Evolutionary conservation across 2,113 vertebrate species (phyloP).

Genomic region (Cyprinus carpio): DNA sequence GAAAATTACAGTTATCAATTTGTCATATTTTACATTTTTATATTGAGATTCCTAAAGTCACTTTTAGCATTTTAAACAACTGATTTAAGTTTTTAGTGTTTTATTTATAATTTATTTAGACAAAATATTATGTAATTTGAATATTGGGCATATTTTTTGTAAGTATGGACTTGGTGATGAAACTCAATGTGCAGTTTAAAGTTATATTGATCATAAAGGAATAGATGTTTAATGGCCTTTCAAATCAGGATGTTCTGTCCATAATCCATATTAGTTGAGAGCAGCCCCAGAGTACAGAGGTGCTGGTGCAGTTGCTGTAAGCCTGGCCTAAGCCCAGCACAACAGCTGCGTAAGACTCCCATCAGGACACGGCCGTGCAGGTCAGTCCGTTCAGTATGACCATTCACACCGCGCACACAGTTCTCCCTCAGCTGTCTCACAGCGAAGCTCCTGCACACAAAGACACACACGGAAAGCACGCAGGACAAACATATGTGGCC

Average conservation of each 20-base stretch:
- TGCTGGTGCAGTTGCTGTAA: slow-evolving; percentile 48
- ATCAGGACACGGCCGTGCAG: slow-evolving; percentile 21
- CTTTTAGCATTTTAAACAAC: too few relatives aligned
- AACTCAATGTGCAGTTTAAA: background rate
- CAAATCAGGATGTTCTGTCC: background rate
- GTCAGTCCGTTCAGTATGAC: slow-evolving; percentile 37
- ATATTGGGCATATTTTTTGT: background rate
- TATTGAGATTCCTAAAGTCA: too few relatives aligned
- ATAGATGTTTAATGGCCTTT: background rate
- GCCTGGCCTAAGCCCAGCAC: slow-evolving; percentile 1
- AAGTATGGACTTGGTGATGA: background rate
- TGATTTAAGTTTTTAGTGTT: too few relatives aligned
- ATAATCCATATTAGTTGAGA: background rate
- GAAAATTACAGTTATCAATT: too few relatives aligned
- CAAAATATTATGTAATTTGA: too few relatives aligned
- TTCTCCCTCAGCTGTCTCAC: slow-evolving; percentile 48
- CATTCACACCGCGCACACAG: slow-evolving; percentile 39
- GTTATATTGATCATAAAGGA: background rate
- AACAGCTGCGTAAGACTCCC: slow-evolving; percentile 46
- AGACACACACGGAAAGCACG: slow-evolving; percentile 27
- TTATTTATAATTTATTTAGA: too few relatives aligned
- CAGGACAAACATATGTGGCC: slow-evolving; percentile 36
- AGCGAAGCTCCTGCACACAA: slow-evolving; percentile 5
- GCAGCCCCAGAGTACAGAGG: slow-evolving; percentile 37
- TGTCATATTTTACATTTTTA: too few relatives aligned